Conservation (phyloP, 2,797 vertebrate genomes). For the Catostomus latipinnis region DNA sequence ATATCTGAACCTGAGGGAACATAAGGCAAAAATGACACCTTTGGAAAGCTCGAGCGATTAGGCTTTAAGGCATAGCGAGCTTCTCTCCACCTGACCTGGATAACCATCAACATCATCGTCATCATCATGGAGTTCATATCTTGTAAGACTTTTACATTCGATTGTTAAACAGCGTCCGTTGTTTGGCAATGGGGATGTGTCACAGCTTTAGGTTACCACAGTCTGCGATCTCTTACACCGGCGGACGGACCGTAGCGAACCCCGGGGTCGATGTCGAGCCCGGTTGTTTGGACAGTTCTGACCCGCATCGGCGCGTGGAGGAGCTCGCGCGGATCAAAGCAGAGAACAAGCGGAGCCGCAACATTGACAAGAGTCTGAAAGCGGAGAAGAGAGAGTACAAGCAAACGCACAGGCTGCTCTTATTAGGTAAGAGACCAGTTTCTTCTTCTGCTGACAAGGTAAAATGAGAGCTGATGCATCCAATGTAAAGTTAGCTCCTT, state of each 20-base stretch:
- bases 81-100: conserved; percentile 47
- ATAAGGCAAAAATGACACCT: conserved; percentile 47
- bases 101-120: not conserved
- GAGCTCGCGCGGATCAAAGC: conserved; percentile 71
- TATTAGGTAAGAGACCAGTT: conserved; percentile 73
- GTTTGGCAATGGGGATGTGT: conserved; percentile 75
- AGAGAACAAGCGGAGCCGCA: conserved; percentile 75
- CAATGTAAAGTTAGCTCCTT: not conserved
- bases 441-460: not conserved
- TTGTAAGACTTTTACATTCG: conserved; percentile 17
- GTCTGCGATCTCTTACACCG: conserved; percentile 59
- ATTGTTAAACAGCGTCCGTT: conserved; percentile 20
- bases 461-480: not conserved
- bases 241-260: conserved; percentile 46
- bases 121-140: conserved; percentile 26
- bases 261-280: conserved; percentile 51
- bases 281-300: conserved; percentile 48
- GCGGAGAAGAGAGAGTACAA: conserved; percentile 79
- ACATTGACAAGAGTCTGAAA: conserved; percentile 78
- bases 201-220: conserved; percentile 71
- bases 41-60: conserved; percentile 43
- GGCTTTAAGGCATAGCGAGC: conserved; percentile 27
- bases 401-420: conserved; percentile 79
- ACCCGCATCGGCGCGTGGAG: conserved; percentile 58
- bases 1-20: conserved; percentile 4